These are phyloP conservation scores for Halcyon chelicuti DNA, from an alignment of 2,797 vertebrate genomes.

Conservation along the genomic window DNA sequence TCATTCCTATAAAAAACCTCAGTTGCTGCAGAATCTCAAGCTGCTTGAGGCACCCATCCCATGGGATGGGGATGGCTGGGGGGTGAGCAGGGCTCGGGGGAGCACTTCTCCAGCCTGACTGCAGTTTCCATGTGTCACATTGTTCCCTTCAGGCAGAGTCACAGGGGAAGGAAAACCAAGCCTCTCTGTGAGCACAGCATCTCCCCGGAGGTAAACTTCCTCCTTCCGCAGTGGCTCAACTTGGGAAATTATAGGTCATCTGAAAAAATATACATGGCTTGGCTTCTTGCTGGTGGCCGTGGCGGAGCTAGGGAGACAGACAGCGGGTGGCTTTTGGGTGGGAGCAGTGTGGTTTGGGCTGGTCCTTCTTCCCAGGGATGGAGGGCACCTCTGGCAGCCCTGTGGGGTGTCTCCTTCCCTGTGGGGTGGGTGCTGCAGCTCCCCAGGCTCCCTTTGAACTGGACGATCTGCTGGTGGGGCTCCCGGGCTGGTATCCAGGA, in stretches of 20 bases:
- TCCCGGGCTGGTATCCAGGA: background rate
- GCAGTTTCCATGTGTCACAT: background rate
- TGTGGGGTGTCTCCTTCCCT: background rate
- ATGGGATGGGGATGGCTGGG: background rate
- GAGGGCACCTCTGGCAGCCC: background rate
- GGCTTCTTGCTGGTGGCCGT: background rate
- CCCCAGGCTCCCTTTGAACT: background rate
- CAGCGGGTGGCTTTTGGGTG: background rate
- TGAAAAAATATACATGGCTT: background rate
- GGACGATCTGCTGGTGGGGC: background rate
- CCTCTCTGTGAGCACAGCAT: background rate
- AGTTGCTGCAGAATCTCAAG: background rate
- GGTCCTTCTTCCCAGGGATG: background rate
- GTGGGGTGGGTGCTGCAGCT: background rate
- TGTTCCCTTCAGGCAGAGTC: background rate
- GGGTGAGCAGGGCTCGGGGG: background rate
- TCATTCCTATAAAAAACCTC: background rate
- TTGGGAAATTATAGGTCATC: conserved; percentile 40
- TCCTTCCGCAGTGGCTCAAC: background rate
- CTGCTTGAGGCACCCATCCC: background rate
- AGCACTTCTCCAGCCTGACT: fast-evolving
- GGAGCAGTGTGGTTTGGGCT: background rate
- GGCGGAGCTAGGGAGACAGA: background rate
- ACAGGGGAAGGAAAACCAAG: background rate
- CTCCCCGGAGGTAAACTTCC: background rate